Evolutionary conservation across 1,140 invertebrate genomes (phyloP).

Genomic region (Drosophila pectinifera): DNA sequence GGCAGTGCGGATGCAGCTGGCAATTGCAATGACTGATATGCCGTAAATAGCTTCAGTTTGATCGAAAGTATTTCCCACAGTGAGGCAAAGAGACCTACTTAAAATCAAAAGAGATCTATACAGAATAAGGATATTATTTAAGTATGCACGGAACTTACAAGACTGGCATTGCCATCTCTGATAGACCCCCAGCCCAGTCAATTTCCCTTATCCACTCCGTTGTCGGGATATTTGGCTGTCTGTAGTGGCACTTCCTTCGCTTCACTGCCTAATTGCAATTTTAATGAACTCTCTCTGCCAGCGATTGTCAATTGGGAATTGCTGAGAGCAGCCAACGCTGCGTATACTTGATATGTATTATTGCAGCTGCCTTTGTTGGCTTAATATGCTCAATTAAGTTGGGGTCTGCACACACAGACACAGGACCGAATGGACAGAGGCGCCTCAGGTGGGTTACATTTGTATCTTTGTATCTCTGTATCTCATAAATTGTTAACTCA

Average conservation of each 20-base stretch:
- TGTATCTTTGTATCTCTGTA: conserved; percentile 48
- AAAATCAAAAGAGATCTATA: too few relatives aligned
- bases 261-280: conserved; percentile 38
- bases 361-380: conserved; percentile 75
- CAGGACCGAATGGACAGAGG: neutral
- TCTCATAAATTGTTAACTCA: conserved; percentile 62
- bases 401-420: conserved; percentile 46
- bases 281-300: conserved; percentile 33
- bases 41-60: conserved; percentile 22
- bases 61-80: conserved; percentile 6
- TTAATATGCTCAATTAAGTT: conserved; percentile 78
- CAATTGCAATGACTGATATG: conserved; percentile 26
- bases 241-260: conserved; percentile 31
- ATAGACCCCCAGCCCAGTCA: neutral
- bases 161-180: too few relatives aligned
- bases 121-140: neutral
- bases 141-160: too few relatives aligned
- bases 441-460: conserved; percentile 47
- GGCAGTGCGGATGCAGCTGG: conserved; percentile 21
- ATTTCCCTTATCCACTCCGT: conserved; percentile 11
- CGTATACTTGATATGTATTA: conserved; percentile 71
- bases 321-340: conserved; percentile 26
- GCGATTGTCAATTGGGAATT: conserved; percentile 21
- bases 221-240: conserved; percentile 6
- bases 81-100: neutral